Base-by-base conservation (phyloP, 1,140 invertebrate species). In the Aphelenchoides fujianensis region DNA sequence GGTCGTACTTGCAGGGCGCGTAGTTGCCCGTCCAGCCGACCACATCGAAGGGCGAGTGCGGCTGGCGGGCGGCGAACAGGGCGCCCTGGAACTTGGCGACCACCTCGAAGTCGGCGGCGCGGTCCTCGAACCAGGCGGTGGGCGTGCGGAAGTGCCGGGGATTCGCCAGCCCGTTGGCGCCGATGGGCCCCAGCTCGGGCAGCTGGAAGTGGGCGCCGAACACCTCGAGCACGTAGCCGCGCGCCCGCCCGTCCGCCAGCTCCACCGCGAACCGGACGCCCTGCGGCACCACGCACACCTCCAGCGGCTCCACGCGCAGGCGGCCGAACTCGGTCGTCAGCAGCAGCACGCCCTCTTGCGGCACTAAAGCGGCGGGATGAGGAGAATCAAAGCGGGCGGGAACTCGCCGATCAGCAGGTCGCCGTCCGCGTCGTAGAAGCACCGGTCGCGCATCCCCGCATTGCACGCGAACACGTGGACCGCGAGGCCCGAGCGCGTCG, bases 21-120 rank as follows among this genome's bases (percentile, higher is more conserved):
- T 98, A 98, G 86, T 98, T 98, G 2, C 96, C 96, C 86, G 97
- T 93, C 96, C 96, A 98, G 12, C 94, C 95, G 0, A 98, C 94
- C 5, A 98, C 96, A 87, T 99, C 94, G 85, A 97, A 99, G 3
- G 93, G 92, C 48, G 92, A 95, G 85, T 97, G 93, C 77, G 89
- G 85, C 57, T 61, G 27, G 71, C 88, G 82, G 9, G 92, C 91
- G 41, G 87, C 85, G 85, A 97, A 98, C 35, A 97, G 85, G 27
- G 89, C 87, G 0, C 94, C 94, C 85, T 97, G 94, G 85, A 90
- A 98, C 86, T 98, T 98, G 76, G 88, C 32, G 12, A 48, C 87
- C 16, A 98, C 89, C 78, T 89, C 88, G 83, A 90, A 96, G 27
- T 62, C 87, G 7, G 87, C 86, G 2, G 90, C 88, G n/a, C 86